Percentiles rank a stretch among this genome's conserved stretches.
Evolutionary conservation across 2,113 vertebrate genomes (phyloP).

Genomic region (Piaya cayana): DNA sequence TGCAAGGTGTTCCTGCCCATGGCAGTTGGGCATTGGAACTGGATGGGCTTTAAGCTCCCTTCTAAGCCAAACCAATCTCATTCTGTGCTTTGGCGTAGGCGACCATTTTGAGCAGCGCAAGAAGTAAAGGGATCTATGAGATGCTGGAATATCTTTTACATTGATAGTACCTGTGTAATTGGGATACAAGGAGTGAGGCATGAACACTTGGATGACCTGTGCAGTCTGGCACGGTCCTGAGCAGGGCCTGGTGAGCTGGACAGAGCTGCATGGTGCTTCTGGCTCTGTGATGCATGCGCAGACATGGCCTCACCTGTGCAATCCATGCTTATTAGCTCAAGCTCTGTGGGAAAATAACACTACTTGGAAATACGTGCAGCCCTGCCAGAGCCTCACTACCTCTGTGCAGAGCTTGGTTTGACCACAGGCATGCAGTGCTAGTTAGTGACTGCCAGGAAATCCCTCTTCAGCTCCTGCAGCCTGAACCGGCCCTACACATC

Average conservation of each 20-base stretch:
- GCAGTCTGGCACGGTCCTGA: background rate
- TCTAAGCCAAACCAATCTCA: no score
- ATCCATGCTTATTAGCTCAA: background rate
- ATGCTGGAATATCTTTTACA: background rate
- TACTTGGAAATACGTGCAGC: background rate
- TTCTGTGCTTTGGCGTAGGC: background rate
- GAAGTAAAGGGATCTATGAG: background rate
- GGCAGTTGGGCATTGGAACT: no score
- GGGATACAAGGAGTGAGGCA: background rate
- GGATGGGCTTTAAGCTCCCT: no score
- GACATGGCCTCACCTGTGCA: background rate
- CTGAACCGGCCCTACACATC: fast-evolving
- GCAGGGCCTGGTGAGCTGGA: background rate
- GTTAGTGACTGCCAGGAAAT: background rate
- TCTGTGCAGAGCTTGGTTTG: background rate
- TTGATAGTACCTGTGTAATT: background rate
- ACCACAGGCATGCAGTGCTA: fast-evolving
- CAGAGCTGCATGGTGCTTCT: background rate
- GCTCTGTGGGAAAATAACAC: background rate
- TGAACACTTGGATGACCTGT: background rate
- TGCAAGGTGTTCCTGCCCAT: no score
- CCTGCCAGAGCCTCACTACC: background rate
- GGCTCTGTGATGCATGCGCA: fast-evolving
- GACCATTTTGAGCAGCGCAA: background rate
- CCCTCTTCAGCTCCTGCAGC: background rate